Conservation (phyloP, 2,113 vertebrate genomes). For the Echinops telfairi region DNA sequence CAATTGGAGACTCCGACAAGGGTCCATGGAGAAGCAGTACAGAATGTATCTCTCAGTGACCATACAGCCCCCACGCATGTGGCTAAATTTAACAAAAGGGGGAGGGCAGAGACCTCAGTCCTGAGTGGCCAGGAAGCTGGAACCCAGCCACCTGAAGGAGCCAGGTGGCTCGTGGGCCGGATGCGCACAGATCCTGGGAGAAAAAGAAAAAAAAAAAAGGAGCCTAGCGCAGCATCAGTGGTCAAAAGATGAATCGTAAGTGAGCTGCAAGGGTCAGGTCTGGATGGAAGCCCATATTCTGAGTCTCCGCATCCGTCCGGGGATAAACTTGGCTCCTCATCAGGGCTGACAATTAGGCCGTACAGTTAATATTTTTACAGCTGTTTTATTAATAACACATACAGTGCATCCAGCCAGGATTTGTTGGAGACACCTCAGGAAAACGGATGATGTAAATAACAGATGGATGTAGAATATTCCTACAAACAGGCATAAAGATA, state of each 20-base stretch:
- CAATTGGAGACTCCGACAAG: background rate
- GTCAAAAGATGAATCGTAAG: constrained; percentile 73
- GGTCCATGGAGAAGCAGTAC: background rate
- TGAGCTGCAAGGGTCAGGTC: constrained; percentile 83
- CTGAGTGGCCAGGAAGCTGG: constrained; percentile 4
- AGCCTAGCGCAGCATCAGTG: constrained; percentile 23
- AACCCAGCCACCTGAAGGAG: constrained; percentile 48
- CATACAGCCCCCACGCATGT: background rate
- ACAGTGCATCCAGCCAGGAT: constrained; percentile 88
- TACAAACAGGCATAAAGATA: constrained; percentile 88
- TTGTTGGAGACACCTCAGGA: constrained; percentile 92
- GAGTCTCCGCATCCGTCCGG: constrained; percentile 82
- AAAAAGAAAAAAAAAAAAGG: background rate
- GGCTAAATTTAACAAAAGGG: constrained; percentile 38
- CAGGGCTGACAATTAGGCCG: constrained; percentile 89
- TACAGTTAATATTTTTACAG: constrained; percentile 92
- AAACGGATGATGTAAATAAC: constrained; percentile 91
- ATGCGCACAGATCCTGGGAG: constrained; percentile 30
- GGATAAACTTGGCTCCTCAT: constrained; percentile 85
- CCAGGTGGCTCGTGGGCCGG: background rate
- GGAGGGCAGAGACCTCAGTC: background rate
- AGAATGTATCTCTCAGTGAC: constrained; percentile 41
- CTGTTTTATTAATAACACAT: constrained; percentile 92
- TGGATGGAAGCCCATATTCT: constrained; percentile 83
- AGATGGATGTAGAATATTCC: constrained; percentile 88